Conservation (phyloP, 2,113 vertebrate genomes). For the Oophaga pumilio region DNA sequence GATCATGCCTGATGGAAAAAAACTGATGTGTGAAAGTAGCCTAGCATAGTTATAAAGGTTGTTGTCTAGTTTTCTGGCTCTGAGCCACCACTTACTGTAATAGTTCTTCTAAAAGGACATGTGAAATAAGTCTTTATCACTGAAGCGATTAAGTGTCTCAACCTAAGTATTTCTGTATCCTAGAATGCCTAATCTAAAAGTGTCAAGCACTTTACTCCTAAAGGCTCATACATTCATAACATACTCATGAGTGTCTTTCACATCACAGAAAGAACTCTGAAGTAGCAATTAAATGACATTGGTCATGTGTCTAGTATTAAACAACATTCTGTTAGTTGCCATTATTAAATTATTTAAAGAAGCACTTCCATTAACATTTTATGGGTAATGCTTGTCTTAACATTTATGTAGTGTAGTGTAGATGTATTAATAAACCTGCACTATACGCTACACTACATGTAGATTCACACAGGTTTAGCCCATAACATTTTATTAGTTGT, state of each 20-base stretch:
- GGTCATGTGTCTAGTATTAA: not conserved
- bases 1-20: no score
- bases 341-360: no score
- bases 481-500: no score
- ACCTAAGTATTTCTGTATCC: constrained; percentile 5
- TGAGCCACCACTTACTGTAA: not conserved
- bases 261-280: not conserved
- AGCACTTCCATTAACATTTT: no score
- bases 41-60: not conserved
- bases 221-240: not conserved
- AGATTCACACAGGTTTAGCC: no score
- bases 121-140: not conserved
- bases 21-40: no score
- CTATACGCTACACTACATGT: no score
- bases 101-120: not conserved
- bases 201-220: not conserved
- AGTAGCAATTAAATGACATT: not conserved
- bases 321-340: no score
- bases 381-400: no score
- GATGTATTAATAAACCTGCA: no score
- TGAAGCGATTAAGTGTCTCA: not conserved
- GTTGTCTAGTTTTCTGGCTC: not conserved
- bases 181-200: constrained; percentile 2
- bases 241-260: not conserved
- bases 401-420: no score